Conservation (phyloP, 2,797 vertebrate species). For the Hirundo rustica region DNA sequence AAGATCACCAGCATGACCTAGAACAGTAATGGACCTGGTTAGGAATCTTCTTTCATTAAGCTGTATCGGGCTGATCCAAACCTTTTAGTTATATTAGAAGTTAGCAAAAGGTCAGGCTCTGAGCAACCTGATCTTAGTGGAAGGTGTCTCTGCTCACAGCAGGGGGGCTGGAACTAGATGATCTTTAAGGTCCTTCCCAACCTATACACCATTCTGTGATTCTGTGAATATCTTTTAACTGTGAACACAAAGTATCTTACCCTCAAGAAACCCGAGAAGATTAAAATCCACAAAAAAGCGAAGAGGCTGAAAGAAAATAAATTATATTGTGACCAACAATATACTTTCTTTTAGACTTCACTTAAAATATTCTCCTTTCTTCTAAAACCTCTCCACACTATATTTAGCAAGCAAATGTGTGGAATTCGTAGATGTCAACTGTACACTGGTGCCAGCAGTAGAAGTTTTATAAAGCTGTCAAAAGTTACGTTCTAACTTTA, state of each 20-base stretch:
- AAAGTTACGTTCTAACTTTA: not conserved
- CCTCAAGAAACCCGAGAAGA: slow-evolving; percentile 85
- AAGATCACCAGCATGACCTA: not conserved
- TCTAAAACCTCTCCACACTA: not conserved
- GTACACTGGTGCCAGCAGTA: not conserved
- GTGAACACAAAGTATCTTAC: slow-evolving; percentile 76
- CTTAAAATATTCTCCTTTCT: not conserved
- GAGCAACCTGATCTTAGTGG: not conserved
- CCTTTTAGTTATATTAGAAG: not conserved
- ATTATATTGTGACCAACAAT: slow-evolving; percentile 4
- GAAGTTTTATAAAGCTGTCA: not conserved
- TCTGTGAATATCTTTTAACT: not conserved
- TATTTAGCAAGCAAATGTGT: not conserved
- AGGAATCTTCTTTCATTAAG: not conserved
- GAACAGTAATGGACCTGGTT: not conserved
- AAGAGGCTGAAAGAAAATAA: slow-evolving; percentile 83
- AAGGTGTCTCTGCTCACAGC: not conserved
- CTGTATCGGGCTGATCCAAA: not conserved
- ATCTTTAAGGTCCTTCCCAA: not conserved
- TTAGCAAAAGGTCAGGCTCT: not conserved
- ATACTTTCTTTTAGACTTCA: not conserved
- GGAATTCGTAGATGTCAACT: not conserved
- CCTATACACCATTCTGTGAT: not conserved
- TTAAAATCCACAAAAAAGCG: slow-evolving; percentile 89
- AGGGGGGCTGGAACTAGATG: not conserved